phyloP scores from a whole-genome alignment of 2,113 vertebrate genomes.

The Phocoena phocoena region DNA sequence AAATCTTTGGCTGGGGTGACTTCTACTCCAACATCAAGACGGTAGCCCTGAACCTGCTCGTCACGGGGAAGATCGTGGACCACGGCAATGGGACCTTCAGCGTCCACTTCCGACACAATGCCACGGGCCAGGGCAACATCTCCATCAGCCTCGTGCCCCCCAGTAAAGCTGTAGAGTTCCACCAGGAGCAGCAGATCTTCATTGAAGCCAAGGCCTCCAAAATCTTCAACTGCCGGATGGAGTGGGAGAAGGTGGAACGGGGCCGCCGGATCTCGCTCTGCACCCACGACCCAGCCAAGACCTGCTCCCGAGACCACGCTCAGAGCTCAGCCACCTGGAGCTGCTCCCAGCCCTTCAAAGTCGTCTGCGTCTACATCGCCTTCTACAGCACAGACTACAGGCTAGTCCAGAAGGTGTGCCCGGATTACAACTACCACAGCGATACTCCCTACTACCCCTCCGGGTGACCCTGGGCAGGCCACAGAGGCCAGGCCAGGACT shows the following conservation, averaged over 20 bases:
- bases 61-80: slow-evolving; percentile 98
- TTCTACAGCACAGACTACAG: slow-evolving; percentile 99
- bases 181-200: slow-evolving; percentile 96
- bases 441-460: slow-evolving; percentile 95
- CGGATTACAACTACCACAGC: slow-evolving; percentile 96
- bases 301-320: slow-evolving; percentile 96
- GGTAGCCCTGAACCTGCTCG: slow-evolving; percentile 95
- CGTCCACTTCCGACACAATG: slow-evolving; percentile 98
- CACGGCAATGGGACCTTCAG: slow-evolving; percentile 98
- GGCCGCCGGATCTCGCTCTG: slow-evolving; percentile 95
- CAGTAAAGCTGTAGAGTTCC: slow-evolving; percentile 94
- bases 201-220: slow-evolving; percentile 99
- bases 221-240: slow-evolving; percentile 97
- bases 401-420: slow-evolving; percentile 98
- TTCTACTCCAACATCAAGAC: slow-evolving; percentile 99
- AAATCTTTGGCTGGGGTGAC: slow-evolving; percentile 99
- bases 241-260: slow-evolving; percentile 96
- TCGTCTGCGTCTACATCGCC: slow-evolving; percentile 97
- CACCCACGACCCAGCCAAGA: slow-evolving; percentile 96
- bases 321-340: slow-evolving; percentile 97
- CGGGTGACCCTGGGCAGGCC: slow-evolving; percentile 83
- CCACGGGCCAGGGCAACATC: slow-evolving; percentile 97
- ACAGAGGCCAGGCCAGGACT: slow-evolving; percentile 27
- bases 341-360: slow-evolving; percentile 97
- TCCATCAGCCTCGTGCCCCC: slow-evolving; percentile 98